phyloP scores from a whole-genome alignment of 2,888 invertebrate species.

The Chelonus formosanus region DNA sequence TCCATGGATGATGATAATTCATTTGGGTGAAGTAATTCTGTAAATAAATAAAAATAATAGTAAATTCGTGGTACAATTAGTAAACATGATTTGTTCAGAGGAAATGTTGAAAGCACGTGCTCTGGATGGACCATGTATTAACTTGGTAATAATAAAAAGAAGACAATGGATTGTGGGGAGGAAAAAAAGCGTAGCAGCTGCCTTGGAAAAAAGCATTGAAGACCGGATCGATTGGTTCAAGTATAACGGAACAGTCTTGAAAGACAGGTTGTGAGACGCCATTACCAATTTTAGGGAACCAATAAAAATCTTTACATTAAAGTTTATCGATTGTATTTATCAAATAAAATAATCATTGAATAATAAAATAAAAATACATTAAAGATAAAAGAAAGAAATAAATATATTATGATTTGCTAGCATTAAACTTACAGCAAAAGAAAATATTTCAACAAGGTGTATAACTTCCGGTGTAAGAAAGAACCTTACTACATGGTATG shows the following conservation, averaged over 20 bases:
- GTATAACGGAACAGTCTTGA: conserved; percentile 29
- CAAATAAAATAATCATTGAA: not conserved
- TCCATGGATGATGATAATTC: conserved; percentile 82
- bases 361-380: too few species aligned
- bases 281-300: conserved; percentile 23
- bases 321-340: conserved; percentile 18
- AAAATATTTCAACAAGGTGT: conserved; percentile 10
- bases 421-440: not conserved
- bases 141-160: conserved; percentile 23
- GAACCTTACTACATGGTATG: conserved; percentile 1
- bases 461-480: conserved; percentile 18
- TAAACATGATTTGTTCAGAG: too few species aligned
- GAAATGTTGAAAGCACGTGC: conserved; percentile 21
- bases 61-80: too few species aligned
- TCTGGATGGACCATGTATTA: conserved; percentile 18
- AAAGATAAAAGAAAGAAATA: too few species aligned
- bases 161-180: conserved; percentile 11
- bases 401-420: too few species aligned
- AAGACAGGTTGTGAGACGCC: conserved; percentile 19
- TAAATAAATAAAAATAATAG: conserved; percentile 48
- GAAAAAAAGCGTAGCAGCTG: conserved; percentile 29
- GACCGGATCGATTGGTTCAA: conserved; percentile 29
- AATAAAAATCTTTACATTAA: conserved; percentile 11
- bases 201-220: conserved; percentile 21
- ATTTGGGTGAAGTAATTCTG: conserved; percentile 79